Evolutionary conservation across 2,888 invertebrate species (phyloP), one percentile per base, ranked within the genome.

Genomic region (Drosophila phalerata): DNA sequence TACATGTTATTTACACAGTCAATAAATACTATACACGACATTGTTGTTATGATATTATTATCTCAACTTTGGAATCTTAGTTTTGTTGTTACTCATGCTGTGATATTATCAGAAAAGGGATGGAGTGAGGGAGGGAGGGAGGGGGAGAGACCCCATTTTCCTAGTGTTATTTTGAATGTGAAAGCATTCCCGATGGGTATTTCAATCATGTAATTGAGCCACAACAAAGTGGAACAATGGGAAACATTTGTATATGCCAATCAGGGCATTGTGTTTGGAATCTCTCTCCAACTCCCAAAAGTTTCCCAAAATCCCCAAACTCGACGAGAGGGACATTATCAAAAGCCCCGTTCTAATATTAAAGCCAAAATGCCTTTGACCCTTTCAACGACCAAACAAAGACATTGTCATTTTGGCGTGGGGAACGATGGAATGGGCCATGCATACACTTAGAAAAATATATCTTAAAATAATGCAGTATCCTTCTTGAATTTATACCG

Each of bases 181-280:
- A 43, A 49, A 49, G 57, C 43, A 69, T 55, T 38, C 47, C 72
- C 76, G 42, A 40, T 42, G 75, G 48, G 43, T 68, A 61, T 60
- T 68, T 43, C 60, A 68, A 53, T 67, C 48, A 43, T 73, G 51
- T 61, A 67, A 71, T 66, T 56, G 71, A 61, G 61, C 47, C 66
- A 58, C 71, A 69, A 45, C 65, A 48, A 56, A 56, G 34, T 42
- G 49, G 40, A 19, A 62, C 57, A 71, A 73, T 72, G 71, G 32
- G 32, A 32, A n/a, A 48, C 49, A 64, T 58, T 69, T 56, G 40
- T 56, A 62, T 51, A 51, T 22, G 53, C 38, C 69, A 63, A 42
- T 61, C 55, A 51, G 51, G 25, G 17, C 42, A 57, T 69, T 70
- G 69, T 69, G n/a, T 40, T 34, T 22, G 11, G 19, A 22, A 55